Evolutionary conservation across 1,140 invertebrate species (phyloP).

Genomic region (Drosophila fuyamai): DNA sequence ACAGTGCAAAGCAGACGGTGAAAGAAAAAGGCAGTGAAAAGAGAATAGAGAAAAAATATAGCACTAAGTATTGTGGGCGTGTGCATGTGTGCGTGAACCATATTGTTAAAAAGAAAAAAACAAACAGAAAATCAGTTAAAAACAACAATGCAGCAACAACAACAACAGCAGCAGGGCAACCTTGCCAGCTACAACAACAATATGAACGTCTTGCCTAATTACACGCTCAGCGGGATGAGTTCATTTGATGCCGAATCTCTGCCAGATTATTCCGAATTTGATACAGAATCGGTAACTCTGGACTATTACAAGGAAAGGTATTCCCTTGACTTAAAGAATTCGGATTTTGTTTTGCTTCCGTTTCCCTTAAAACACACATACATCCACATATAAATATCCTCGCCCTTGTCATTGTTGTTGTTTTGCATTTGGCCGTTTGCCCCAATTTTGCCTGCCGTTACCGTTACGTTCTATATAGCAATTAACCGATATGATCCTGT

Average conservation of each 20-base stretch:
- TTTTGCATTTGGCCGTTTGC: constrained; percentile 57
- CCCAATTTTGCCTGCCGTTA: constrained; percentile 58
- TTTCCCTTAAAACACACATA: constrained; percentile 28
- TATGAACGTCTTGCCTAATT: constrained; percentile 71
- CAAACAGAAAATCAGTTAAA: constrained; percentile 14
- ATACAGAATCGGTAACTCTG: constrained; percentile 86
- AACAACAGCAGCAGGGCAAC: constrained; percentile 58
- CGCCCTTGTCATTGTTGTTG: constrained; percentile 50
- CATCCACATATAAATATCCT: neutral
- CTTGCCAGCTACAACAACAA: constrained; percentile 67
- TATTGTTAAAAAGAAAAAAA: constrained; percentile 42
- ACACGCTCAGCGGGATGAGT: constrained; percentile 85
- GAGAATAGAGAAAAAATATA: constrained; percentile 77
- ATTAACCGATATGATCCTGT: constrained; percentile 66
- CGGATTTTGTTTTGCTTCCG: constrained; percentile 73
- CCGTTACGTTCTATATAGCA: constrained; percentile 40
- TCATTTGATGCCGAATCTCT: constrained; percentile 86
- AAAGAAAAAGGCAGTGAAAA: constrained; percentile 69
- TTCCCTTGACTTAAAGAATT: constrained; percentile 17
- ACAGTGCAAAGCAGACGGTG: constrained; percentile 41
- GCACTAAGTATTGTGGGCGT: constrained; percentile 22
- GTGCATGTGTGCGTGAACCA: constrained; percentile 29
- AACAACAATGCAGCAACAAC: constrained; percentile 43
- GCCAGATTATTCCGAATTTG: constrained; percentile 87
- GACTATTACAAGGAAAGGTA: constrained; percentile 86